A percentile compares a stretch with the other conserved stretches of the same genome.
These are phyloP conservation scores for Tapirus terrestris DNA, from an alignment of 2,113 vertebrate genomes.

Conservation along the genomic window DNA sequence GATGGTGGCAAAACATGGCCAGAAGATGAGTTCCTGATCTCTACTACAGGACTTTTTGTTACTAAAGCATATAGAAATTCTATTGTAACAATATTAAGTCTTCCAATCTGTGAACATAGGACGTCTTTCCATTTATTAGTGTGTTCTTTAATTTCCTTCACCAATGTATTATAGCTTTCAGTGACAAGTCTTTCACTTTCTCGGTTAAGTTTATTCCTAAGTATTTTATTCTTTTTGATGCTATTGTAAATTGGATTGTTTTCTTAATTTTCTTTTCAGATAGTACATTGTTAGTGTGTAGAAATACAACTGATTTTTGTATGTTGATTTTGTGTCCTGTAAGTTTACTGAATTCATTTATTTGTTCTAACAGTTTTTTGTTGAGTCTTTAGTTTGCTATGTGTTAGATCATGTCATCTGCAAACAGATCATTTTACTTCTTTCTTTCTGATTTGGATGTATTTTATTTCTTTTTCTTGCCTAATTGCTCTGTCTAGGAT, in stretches of 20 bases:
- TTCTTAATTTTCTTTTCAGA: neutral
- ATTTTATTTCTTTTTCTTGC: neutral
- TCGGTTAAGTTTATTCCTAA: neutral
- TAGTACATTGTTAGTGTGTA: neutral
- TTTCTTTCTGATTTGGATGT: neutral
- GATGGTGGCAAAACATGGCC: neutral
- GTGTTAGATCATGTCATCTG: neutral
- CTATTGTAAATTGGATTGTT: neutral
- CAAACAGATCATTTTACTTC: neutral
- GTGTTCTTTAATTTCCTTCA: neutral
- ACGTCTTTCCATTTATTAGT: conserved; percentile 3
- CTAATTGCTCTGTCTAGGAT: neutral
- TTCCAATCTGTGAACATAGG: neutral
- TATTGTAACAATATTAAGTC: neutral
- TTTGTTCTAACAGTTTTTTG: neutral
- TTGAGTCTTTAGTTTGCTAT: neutral
- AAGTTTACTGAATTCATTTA: neutral
- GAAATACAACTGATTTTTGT: neutral
- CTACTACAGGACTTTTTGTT: neutral
- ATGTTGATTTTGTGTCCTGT: neutral
- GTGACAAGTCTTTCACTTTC: neutral
- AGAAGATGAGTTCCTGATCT: neutral
- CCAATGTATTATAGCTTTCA: neutral
- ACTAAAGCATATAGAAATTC: neutral
- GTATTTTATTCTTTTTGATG: neutral